A percentile compares a stretch with the other conserved stretches of the same genome.
Conservation (phyloP, 2,113 vertebrate species). For the Brachionichthys hirsutus region DNA sequence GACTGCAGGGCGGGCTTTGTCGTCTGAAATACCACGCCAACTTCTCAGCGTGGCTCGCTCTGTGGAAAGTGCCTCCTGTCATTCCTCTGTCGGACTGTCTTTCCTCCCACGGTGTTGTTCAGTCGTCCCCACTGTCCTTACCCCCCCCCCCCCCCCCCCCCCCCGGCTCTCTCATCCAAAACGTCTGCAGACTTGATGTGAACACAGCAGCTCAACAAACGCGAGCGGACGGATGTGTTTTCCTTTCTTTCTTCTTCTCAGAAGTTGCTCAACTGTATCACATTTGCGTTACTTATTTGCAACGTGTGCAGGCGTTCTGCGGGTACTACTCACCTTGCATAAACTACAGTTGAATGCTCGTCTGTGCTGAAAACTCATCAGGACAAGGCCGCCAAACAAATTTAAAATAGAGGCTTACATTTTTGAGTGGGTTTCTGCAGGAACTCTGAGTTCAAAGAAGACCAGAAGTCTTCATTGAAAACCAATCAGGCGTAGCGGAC, state of each 20-base stretch:
- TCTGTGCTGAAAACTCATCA: too few relatives aligned
- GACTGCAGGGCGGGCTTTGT: conserved; percentile 29
- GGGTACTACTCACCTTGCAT: too few relatives aligned
- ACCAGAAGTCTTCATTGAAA: background rate
- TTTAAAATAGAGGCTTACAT: conserved; percentile 8
- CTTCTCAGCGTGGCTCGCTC: conserved; percentile 34
- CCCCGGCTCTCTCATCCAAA: conserved; percentile 19
- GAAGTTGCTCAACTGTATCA: conserved; percentile 5
- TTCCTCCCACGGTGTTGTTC: conserved; percentile 31
- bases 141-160: conserved; percentile 23
- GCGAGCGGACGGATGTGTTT: conserved; percentile 52
- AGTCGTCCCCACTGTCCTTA: conserved; percentile 30
- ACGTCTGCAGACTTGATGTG: conserved; percentile 34
- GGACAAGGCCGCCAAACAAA: background rate
- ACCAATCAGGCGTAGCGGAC: too few relatives aligned
- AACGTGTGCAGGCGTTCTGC: too few relatives aligned
- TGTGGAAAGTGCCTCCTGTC: conserved; percentile 61
- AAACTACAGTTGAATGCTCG: too few relatives aligned
- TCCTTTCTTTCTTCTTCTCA: conserved; percentile 37
- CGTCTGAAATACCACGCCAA: conserved; percentile 13
- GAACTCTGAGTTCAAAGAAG: conserved; percentile 4
- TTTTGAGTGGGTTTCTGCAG: conserved; percentile 20
- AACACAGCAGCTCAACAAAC: conserved; percentile 26
- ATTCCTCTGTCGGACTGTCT: conserved; percentile 33
- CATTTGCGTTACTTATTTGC: too few relatives aligned